Percentiles rank a stretch among this genome's conserved stretches.
These are phyloP conservation scores for Fistularia tabacaria DNA, from an alignment of 2,797 vertebrate genomes.

Conservation along the genomic window DNA sequence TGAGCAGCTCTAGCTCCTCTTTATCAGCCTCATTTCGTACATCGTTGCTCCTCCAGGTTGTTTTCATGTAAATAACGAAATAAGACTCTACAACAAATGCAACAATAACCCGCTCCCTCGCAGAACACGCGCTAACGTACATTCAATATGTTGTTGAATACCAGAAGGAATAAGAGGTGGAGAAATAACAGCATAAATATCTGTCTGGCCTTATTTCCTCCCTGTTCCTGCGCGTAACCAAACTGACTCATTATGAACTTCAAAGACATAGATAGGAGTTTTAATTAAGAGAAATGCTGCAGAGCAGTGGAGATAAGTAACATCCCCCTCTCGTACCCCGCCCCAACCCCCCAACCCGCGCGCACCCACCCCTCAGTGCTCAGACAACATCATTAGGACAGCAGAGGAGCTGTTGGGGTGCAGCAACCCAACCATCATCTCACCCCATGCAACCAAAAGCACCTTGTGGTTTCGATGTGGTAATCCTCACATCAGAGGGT, in stretches of 20 bases:
- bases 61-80: constrained; percentile 53
- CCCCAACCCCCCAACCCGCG: constrained; percentile 6
- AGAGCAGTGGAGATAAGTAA: constrained; percentile 76
- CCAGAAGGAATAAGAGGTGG: constrained; percentile 62
- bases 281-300: constrained; percentile 92
- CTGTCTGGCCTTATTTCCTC: constrained; percentile 63
- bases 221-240: constrained; percentile 74
- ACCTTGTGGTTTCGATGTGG: constrained; percentile 35
- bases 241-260: constrained; percentile 91
- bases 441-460: constrained; percentile 48
- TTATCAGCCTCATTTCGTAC: constrained; percentile 56
- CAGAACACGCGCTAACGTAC: constrained; percentile 28
- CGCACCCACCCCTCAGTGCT: constrained; percentile 50
- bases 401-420: constrained; percentile 36
- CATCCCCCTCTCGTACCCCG: constrained; percentile 20
- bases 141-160: constrained; percentile 34
- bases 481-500: constrained; percentile 60
- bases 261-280: constrained; percentile 95
- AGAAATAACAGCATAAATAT: constrained; percentile 59
- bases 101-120: constrained; percentile 26
- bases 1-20: constrained; percentile 52
- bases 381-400: constrained; percentile 71
- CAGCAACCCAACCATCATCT: constrained; percentile 42
- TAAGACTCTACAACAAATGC: constrained; percentile 15
- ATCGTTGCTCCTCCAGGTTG: constrained; percentile 47